phyloP scores from a whole-genome alignment of 2,113 vertebrate species.

The Dipodomys stephensi region DNA sequence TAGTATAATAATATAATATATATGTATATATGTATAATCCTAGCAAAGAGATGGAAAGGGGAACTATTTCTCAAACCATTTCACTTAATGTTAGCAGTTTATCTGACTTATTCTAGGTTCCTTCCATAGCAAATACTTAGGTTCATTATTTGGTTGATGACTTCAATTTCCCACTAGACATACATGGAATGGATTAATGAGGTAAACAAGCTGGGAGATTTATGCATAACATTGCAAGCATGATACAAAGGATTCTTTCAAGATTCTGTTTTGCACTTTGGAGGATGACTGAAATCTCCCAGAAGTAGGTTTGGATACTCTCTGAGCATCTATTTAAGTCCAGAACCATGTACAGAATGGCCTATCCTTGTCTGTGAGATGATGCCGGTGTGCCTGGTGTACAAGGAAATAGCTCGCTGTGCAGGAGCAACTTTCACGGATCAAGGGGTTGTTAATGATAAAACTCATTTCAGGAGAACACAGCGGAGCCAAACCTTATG shows the following conservation, averaged over 20 bases:
- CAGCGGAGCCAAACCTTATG: background rate
- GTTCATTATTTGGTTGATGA: slow-evolving; percentile 51
- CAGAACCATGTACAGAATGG: fast-evolving
- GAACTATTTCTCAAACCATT: background rate
- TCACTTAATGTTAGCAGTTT: background rate
- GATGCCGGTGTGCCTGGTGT: background rate
- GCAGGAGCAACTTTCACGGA: background rate
- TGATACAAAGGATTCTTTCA: background rate
- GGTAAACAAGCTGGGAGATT: slow-evolving; percentile 5
- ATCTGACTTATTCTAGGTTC: slow-evolving; percentile 4
- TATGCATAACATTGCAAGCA: background rate
- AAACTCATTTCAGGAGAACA: slow-evolving; percentile 26
- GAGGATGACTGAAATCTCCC: background rate
- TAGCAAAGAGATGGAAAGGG: background rate
- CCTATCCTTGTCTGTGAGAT: fast-evolving
- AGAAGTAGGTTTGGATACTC: background rate
- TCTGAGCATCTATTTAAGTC: background rate
- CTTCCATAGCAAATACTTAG: background rate
- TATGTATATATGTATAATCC: background rate
- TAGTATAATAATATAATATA: background rate
- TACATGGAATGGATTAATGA: slow-evolving; percentile 31
- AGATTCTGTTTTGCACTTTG: background rate
- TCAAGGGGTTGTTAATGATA: background rate
- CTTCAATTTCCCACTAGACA: slow-evolving; percentile 8
- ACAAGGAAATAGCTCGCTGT: background rate